phyloP scores from a whole-genome alignment of 2,797 vertebrate genomes.

The Agapornis canus region DNA sequence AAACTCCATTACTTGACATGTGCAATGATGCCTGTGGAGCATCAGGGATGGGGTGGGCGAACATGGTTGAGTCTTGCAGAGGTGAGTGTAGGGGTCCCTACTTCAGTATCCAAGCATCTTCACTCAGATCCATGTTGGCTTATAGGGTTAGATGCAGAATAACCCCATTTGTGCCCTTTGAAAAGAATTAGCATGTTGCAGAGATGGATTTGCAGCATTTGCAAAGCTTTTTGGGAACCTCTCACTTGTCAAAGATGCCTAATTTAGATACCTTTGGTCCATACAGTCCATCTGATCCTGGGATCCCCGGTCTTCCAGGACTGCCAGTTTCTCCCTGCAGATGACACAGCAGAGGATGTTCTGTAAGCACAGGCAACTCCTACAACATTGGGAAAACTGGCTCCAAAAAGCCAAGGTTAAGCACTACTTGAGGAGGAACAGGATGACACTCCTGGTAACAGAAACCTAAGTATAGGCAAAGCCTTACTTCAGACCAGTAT shows the following conservation, averaged over 20 bases:
- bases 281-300: slow-evolving; percentile 77
- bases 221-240: neutral
- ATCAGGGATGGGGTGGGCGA: neutral
- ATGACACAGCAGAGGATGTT: neutral
- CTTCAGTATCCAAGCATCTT: neutral
- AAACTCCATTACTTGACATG: neutral
- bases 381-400: neutral
- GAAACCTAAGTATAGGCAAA: neutral
- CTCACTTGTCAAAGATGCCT: neutral
- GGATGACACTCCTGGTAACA: neutral
- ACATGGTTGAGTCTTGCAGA: rapidly evolving
- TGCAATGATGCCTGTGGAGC: neutral
- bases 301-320: slow-evolving; percentile 79
- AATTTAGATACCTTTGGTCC: slow-evolving; percentile 78
- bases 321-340: slow-evolving; percentile 81
- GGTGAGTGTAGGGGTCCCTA: neutral
- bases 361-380: neutral
- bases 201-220: neutral
- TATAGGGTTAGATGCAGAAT: neutral
- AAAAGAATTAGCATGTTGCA: rapidly evolving
- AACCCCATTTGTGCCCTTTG: neutral
- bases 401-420: neutral
- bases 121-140: neutral
- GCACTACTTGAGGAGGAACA: neutral
- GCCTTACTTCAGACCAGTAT: neutral